phyloP scores from a whole-genome alignment of 1,140 invertebrate species.

The Eufriesea mexicana region DNA sequence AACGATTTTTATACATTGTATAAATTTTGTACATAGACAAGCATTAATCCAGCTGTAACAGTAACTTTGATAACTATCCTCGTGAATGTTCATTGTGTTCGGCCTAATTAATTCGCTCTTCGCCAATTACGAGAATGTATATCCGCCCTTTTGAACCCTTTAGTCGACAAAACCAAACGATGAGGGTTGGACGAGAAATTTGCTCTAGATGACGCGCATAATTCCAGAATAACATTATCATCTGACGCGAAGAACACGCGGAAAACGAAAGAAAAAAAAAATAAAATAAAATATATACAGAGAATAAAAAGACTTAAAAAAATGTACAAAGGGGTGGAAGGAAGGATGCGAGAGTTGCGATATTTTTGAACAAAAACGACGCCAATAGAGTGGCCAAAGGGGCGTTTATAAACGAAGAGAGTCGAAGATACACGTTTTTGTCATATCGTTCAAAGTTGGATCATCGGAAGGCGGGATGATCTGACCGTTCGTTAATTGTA shows the following conservation, averaged over 20 bases:
- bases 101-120: constrained; percentile 46
- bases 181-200: background rate
- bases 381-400: background rate
- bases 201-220: background rate
- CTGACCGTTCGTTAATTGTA: constrained; percentile 10
- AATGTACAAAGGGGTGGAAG: constrained; percentile 33
- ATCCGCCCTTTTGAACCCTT: constrained; percentile 20
- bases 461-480: background rate
- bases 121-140: constrained; percentile 16
- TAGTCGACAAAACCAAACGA: background rate
- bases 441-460: constrained; percentile 38
- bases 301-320: constrained; percentile 31
- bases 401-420: background rate
- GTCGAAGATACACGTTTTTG: constrained; percentile 13
- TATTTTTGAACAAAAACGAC: constrained; percentile 8
- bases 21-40: constrained; percentile 63
- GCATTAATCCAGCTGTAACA: background rate
- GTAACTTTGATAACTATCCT: constrained; percentile 39
- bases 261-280: background rate
- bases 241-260: background rate
- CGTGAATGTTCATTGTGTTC: constrained; percentile 50
- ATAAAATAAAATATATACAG: constrained; percentile 4
- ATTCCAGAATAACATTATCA: background rate
- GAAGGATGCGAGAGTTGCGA: background rate
- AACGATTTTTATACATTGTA: constrained; percentile 60